These are phyloP conservation scores for Drosophila antonietae DNA, from an alignment of 2,888 invertebrate species.

Conservation along the genomic window DNA sequence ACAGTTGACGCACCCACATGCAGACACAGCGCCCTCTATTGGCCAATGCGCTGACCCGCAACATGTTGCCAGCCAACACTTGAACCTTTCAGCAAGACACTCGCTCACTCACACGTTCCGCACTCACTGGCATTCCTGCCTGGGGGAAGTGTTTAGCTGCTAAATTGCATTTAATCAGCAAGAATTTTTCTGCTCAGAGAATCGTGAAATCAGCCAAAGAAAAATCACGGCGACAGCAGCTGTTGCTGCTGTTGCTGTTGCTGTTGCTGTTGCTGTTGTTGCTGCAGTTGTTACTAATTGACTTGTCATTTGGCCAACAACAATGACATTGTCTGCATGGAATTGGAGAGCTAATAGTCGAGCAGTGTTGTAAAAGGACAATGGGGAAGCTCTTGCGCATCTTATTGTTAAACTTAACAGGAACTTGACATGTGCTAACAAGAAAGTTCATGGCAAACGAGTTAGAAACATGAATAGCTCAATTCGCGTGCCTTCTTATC, in stretches of 20 bases:
- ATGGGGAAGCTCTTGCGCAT: neutral
- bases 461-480: neutral
- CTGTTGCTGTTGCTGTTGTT: neutral
- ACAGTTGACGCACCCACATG: constrained; percentile 45
- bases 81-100: neutral
- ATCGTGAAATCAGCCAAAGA: constrained; percentile 7
- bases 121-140: neutral
- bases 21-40: constrained; percentile 12
- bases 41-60: constrained; percentile 30
- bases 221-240: constrained; percentile 5
- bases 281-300: constrained; percentile 35
- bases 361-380: constrained; percentile 14
- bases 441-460: neutral
- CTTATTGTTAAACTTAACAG: neutral
- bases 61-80: constrained; percentile 25
- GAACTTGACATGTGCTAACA: neutral
- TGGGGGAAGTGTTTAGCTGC: constrained; percentile 41
- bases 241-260: neutral
- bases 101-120: neutral
- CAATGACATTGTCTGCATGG: constrained; percentile 6
- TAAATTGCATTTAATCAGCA: constrained; percentile 53
- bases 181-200: constrained; percentile 32
- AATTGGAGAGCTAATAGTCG: neutral
- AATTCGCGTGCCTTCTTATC: too few relatives aligned
- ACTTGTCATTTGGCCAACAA: constrained; percentile 25